Percentiles rank a stretch among this genome's conserved stretches.
Conservation (phyloP, 2,113 vertebrate species). For the Dasyurus viverrinus region DNA sequence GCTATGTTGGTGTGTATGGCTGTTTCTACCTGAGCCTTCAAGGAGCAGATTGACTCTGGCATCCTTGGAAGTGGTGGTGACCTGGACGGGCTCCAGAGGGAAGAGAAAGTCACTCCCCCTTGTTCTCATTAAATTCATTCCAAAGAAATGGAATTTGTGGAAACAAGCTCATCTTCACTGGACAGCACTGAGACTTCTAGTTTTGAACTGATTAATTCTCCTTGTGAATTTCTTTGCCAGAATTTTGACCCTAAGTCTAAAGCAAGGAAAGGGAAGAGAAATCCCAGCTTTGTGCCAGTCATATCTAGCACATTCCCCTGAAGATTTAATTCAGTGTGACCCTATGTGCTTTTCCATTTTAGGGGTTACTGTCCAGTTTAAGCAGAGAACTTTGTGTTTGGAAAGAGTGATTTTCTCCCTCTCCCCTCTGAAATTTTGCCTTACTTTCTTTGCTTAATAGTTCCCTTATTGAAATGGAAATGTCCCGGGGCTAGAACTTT, state of each 20-base stretch:
- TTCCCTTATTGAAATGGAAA: neutral
- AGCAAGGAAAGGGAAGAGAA: conserved; percentile 23
- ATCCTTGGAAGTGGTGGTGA: neutral
- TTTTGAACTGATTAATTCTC: conserved; percentile 26
- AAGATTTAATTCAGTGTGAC: neutral
- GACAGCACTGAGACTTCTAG: neutral
- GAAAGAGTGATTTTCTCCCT: neutral
- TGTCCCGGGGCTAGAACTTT: neutral
- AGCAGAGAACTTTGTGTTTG: neutral
- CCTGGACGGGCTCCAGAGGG: neutral
- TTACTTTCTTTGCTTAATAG: neutral
- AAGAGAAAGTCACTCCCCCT: neutral
- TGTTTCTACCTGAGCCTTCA: neutral
- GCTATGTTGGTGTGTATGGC: neutral
- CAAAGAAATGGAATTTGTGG: conserved; percentile 45
- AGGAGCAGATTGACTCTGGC: neutral
- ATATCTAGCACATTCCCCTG: neutral
- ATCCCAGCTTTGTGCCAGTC: conserved; percentile 3
- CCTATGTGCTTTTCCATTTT: neutral
- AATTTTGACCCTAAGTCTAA: neutral
- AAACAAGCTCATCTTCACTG: neutral
- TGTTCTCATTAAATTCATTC: neutral
- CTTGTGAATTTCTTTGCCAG: conserved; percentile 34
- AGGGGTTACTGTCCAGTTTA: neutral
- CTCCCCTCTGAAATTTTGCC: neutral